These are phyloP conservation scores for Coleophora deauratella DNA, from an alignment of 2,888 invertebrate genomes.

Conservation along the genomic window DNA sequence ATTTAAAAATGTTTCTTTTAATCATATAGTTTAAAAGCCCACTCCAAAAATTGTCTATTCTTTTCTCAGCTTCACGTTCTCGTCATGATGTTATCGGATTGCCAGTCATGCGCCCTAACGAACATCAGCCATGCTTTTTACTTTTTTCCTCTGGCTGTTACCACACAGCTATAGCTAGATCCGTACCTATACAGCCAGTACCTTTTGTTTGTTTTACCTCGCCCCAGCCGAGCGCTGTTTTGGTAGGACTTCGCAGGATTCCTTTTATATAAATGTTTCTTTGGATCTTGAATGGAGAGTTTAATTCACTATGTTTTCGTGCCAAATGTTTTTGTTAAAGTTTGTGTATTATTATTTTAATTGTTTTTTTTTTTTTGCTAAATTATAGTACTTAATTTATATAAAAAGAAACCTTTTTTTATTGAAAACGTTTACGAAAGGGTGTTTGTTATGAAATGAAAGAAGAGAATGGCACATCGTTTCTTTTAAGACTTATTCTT, in stretches of 20 bases:
- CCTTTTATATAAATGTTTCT: conserved; percentile 40
- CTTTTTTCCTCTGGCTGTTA: conserved; percentile 38
- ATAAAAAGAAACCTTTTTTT: no score
- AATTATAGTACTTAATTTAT: no score
- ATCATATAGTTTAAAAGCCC: no score
- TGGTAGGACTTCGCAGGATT: conserved; percentile 47
- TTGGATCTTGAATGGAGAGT: conserved; percentile 22
- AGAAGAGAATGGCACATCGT: no score
- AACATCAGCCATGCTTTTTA: conserved; percentile 37
- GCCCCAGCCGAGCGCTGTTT: conserved; percentile 33
- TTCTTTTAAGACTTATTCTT: no score
- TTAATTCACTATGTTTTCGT: conserved; percentile 15
- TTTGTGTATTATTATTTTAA: conserved; percentile 6
- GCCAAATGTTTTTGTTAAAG: conserved; percentile 9
- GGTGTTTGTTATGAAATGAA: no score
- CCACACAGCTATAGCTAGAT: conserved; percentile 24
- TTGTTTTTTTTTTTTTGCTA: conserved; percentile 20
- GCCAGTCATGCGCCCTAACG: conserved; percentile 71
- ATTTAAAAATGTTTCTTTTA: no score
- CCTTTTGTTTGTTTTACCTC: conserved; percentile 51
- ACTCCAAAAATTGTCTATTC: no score
- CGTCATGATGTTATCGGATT: conserved; percentile 44
- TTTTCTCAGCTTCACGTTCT: background rate
- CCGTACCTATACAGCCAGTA: conserved; percentile 10
- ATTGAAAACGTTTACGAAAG: no score